Evolutionary conservation across 2,888 invertebrate genomes (phyloP).

Genomic region (Phyllotreta cruciferae): DNA sequence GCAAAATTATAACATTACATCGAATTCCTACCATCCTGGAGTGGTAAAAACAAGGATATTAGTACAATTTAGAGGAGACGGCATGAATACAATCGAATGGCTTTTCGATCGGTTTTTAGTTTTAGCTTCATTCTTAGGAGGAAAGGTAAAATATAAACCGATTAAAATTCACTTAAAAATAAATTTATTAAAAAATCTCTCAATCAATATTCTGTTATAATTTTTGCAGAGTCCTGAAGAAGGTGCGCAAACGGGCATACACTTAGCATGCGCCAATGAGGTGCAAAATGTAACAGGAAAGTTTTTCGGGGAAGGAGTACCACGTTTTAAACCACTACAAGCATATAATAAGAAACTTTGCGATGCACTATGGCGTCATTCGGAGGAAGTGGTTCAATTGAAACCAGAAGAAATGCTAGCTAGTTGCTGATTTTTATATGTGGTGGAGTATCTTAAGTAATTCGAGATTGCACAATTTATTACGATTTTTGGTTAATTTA

Average conservation of each 20-base stretch:
- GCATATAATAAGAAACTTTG: conserved; percentile 25
- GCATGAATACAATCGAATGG: conserved; percentile 1
- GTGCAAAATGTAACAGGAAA: conserved; percentile 28
- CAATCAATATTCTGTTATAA: too few relatives aligned
- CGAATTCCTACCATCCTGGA: conserved; percentile 37
- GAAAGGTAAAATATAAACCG: conserved; percentile 15
- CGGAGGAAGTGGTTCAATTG: conserved; percentile 27
- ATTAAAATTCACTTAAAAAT: background rate
- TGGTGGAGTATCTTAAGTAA: too few relatives aligned
- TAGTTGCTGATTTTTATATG: too few relatives aligned
- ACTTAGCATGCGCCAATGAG: conserved; percentile 30
- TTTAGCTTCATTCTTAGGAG: conserved; percentile 5
- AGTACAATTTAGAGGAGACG: conserved; percentile 15
- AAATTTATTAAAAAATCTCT: background rate
- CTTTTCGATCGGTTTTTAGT: conserved; percentile 6
- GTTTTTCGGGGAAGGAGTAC: conserved; percentile 25
- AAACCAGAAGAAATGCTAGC: conserved; percentile 26
- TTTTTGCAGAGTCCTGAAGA: conserved; percentile 27
- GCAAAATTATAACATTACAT: conserved; percentile 33
- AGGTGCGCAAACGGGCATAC: conserved; percentile 28
- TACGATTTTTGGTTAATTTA: too few relatives aligned
- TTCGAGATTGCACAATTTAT: too few relatives aligned
- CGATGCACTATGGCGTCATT: conserved; percentile 23
- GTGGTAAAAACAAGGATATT: conserved; percentile 30
- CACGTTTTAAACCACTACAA: conserved; percentile 22